Evolutionary conservation across 2,888 invertebrate species (phyloP), one percentile per base, ranked within the genome.

Genomic region (Cactoblastis cactorum): DNA sequence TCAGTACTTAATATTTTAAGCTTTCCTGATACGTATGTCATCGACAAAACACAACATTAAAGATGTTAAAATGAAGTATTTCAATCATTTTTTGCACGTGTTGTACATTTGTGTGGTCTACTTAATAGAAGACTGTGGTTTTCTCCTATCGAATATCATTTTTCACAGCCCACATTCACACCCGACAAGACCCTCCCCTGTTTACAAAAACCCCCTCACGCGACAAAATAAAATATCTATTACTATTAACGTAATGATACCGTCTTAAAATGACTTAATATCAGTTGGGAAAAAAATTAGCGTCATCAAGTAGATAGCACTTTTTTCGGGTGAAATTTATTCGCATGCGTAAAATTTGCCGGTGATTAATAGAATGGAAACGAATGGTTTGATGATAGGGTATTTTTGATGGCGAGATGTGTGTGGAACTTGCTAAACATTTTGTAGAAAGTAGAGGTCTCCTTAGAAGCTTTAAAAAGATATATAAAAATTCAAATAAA

Each of bases 261-360:
- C 83, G 85, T 85, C 90, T 89, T 88, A 89, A 87, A 88, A 89
- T 87, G 89, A 89, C 90, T 90, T 90, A 90, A 90, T 90, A 90
- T 90, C 88, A 82, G 88, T 83, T 73, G 82, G 81, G 71, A 79
- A 84, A 83, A 86, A 90, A 86, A 90, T 88, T 87, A 78, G 81
- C 61, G 67, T 74, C 90, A 89, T 89, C 86, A 86, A 67, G 64
- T 66, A 61, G 61, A 62, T 67, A 65, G 61, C 66, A 63, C 65
- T 53, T 57, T 55, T 60, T 54, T 54, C 45, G 48, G 32, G 18
- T 38, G 33, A 41, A 52, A 52, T 56, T 57, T 56, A 64, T 69
- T 67, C 59, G 66, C 56, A 59, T 61, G 57, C 62, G 59, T 57
- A 51, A 59, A 57, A 57, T 57, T 60, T 59, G 56, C 47, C 45